Evolutionary conservation across 1,140 invertebrate species (phyloP).

Genomic region (Paraescarpia echinospica): DNA sequence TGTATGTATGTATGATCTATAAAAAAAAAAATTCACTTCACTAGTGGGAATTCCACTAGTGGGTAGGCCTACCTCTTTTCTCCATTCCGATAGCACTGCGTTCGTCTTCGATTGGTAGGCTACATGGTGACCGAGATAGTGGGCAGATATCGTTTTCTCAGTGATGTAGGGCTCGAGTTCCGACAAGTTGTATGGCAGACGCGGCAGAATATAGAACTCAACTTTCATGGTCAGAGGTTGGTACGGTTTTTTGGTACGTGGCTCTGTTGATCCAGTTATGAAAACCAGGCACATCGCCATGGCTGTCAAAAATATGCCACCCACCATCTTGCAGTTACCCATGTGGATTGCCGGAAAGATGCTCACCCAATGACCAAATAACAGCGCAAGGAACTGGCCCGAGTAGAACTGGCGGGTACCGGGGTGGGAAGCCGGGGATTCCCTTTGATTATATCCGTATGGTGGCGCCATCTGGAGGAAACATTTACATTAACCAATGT

Average conservation of each 20-base stretch:
- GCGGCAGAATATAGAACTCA: conserved; percentile 39
- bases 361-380: not conserved
- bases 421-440: not conserved
- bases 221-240: conserved; percentile 7
- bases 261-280: not conserved
- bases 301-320: not conserved
- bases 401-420: too few species aligned
- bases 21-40: too few species aligned
- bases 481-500: not conserved
- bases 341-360: not conserved
- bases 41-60: too few species aligned
- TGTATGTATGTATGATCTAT: too few species aligned
- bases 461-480: not conserved
- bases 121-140: conserved; percentile 45
- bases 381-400: not conserved
- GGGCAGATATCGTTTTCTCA: conserved; percentile 39
- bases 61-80: not conserved
- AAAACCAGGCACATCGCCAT: not conserved
- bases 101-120: conserved; percentile 47
- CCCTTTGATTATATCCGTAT: not conserved
- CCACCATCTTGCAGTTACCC: not conserved
- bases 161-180: conserved; percentile 47
- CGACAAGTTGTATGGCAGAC: conserved; percentile 37
- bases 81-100: conserved; percentile 39
- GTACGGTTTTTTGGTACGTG: not conserved